These are phyloP conservation scores for Emys orbicularis DNA, from an alignment of 2,797 vertebrate genomes.

Conservation along the genomic window DNA sequence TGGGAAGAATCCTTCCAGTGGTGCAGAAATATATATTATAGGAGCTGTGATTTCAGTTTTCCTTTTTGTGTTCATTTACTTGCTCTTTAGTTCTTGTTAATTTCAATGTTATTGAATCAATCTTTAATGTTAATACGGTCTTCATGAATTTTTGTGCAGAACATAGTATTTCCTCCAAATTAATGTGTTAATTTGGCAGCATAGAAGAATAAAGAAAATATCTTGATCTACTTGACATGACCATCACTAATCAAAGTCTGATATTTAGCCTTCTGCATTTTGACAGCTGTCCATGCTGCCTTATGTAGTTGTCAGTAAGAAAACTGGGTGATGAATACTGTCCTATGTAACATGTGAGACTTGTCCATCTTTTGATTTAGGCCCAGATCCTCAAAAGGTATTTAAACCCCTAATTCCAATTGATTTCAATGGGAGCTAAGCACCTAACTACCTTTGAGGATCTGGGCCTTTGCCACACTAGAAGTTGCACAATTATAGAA, in stretches of 20 bases:
- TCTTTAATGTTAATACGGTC: not conserved
- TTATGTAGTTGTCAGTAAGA: not conserved
- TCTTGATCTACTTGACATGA: not conserved
- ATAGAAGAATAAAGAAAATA: not conserved
- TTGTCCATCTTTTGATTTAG: too few species aligned
- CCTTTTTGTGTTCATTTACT: not conserved
- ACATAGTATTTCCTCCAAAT: not conserved
- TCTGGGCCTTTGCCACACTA: not conserved
- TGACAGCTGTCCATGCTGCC: not conserved
- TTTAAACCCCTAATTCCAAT: too few species aligned
- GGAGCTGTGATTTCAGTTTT: not conserved
- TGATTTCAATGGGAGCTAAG: too few species aligned
- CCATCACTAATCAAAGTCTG: not conserved
- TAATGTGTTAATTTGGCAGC: not conserved
- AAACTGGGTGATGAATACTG: not conserved
- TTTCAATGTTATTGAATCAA: not conserved
- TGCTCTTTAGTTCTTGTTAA: not conserved
- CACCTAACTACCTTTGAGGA: too few species aligned
- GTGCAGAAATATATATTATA: not conserved
- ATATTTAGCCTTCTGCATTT: not conserved
- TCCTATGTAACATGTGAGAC: too few species aligned
- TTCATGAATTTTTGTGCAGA: not conserved
- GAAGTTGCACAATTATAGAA: not conserved
- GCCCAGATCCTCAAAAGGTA: too few species aligned
- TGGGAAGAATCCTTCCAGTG: not conserved